Conservation (phyloP, 2,113 vertebrate species). For the Xiphorhynchus elegans region DNA sequence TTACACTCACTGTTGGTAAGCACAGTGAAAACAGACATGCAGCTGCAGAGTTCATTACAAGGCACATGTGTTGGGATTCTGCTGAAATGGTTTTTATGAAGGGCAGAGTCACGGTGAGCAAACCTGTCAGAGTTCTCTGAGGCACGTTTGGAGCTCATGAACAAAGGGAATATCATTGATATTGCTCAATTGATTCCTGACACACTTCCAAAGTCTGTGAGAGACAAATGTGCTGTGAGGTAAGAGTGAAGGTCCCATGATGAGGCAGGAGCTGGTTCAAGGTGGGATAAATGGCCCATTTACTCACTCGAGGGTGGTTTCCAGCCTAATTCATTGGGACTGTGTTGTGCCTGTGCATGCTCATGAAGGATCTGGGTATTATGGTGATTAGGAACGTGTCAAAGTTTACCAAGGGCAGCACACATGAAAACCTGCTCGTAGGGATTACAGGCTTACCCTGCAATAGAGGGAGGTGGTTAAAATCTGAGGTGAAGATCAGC, state of each 20-base stretch:
- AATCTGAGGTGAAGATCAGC: background rate
- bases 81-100: background rate
- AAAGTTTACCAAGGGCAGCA: background rate
- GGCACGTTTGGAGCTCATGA: background rate
- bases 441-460: background rate
- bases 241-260: background rate
- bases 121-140: background rate
- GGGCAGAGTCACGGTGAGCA: background rate
- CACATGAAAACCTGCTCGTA: background rate
- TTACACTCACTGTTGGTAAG: background rate
- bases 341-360: background rate
- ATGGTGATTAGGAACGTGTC: background rate
- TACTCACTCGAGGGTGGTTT: background rate
- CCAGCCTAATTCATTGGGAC: background rate
- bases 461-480: background rate
- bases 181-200: background rate
- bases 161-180: background rate
- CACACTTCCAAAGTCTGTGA: background rate
- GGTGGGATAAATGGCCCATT: background rate
- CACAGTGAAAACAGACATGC: background rate
- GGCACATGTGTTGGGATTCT: background rate
- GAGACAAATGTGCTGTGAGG: background rate
- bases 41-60: background rate
- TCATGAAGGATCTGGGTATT: background rate
- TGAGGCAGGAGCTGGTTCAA: background rate